Conservation (phyloP, 2,888 invertebrate genomes). For the Protodeltote pygarga region DNA sequence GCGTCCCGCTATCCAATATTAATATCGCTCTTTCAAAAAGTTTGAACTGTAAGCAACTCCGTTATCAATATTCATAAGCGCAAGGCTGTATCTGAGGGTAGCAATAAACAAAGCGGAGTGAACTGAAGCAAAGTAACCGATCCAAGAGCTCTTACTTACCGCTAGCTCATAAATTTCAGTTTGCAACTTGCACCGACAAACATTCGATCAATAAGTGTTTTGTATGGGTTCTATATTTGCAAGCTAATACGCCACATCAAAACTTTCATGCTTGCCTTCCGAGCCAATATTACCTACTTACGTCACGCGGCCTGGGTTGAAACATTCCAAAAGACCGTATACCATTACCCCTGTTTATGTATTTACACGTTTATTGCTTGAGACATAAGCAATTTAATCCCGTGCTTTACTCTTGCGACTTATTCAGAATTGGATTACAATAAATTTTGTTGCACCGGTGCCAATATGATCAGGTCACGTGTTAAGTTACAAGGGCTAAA, state of each 20-base stretch:
- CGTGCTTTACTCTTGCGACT: not conserved
- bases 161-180: constrained; percentile 83
- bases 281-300: constrained; percentile 72
- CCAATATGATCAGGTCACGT: constrained; percentile 66
- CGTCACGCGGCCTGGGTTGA: constrained; percentile 57
- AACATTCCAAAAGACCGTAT: constrained; percentile 41
- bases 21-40: constrained; percentile 75
- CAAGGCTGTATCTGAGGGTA: constrained; percentile 77
- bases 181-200: constrained; percentile 82
- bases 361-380: constrained; percentile 41
- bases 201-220: constrained; percentile 85
- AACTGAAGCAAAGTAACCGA: constrained; percentile 74
- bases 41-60: constrained; percentile 71
- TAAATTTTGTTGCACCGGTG: constrained; percentile 57
- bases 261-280: constrained; percentile 76
- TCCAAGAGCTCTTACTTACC: constrained; percentile 75
- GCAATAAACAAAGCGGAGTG: constrained; percentile 81
- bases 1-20: constrained; percentile 64
- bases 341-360: constrained; percentile 20
- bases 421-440: not conserved
- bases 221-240: constrained; percentile 86
- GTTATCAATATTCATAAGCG: constrained; percentile 85
- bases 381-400: constrained; percentile 20
- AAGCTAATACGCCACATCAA: constrained; percentile 82
- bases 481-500: constrained; percentile 68